Conservation (phyloP, 64 coral and sea anemone species). For the Montipora foliosa region DNA sequence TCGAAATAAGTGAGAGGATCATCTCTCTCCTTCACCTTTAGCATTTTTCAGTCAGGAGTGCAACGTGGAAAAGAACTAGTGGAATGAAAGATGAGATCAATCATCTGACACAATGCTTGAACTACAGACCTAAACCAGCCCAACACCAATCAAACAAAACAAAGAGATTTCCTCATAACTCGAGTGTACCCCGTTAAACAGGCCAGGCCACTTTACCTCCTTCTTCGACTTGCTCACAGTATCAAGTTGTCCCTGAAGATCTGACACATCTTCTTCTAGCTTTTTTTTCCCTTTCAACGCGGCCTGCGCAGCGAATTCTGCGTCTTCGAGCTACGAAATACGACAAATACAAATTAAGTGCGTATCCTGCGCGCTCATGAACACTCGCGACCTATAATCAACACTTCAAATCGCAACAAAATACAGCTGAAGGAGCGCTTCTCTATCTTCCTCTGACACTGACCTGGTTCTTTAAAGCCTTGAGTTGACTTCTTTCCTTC, state of each 20-base stretch:
- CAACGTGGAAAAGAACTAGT: too few species aligned
- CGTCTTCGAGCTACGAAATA: constrained; percentile 82
- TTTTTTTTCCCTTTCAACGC: constrained; percentile 85
- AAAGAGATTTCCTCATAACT: too few species aligned
- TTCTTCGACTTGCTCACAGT: constrained; percentile 65
- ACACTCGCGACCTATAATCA: neutral
- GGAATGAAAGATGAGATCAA: too few species aligned
- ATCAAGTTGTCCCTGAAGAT: constrained; percentile 85
- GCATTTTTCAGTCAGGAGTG: too few species aligned
- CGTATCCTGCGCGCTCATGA: neutral
- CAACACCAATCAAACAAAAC: neutral
- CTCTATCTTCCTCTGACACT: neutral
- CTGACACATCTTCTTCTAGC: constrained; percentile 87
- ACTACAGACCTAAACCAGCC: neutral
- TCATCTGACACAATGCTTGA: too few species aligned
- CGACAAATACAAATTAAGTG: neutral
- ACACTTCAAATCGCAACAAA: neutral
- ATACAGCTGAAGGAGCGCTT: neutral
- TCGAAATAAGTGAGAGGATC: too few species aligned
- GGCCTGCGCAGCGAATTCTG: constrained; percentile 68
- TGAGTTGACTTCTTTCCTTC: constrained; percentile 87
- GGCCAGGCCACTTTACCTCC: constrained; percentile 55
- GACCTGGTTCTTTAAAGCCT: constrained; percentile 86
- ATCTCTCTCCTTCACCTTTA: too few species aligned
- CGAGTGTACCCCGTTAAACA: too few species aligned